phyloP scores from a whole-genome alignment of 2,797 vertebrate species.

The Oreochromis grahami region DNA sequence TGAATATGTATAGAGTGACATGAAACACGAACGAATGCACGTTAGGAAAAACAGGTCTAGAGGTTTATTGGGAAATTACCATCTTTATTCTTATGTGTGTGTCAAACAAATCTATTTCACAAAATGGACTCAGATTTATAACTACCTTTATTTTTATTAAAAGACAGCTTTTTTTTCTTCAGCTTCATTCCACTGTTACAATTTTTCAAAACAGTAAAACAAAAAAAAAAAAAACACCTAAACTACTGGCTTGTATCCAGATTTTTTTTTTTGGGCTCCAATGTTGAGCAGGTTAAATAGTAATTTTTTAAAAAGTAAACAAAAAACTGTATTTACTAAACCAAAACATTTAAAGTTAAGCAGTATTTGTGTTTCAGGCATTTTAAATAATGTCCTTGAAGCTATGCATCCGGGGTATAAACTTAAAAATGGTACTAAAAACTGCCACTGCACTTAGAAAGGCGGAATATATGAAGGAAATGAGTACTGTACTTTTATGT shows the following conservation, averaged over 20 bases:
- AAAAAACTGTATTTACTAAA: background rate
- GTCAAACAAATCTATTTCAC: background rate
- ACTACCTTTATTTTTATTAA: background rate
- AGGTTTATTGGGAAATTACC: background rate
- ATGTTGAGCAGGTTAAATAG: background rate
- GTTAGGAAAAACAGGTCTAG: background rate
- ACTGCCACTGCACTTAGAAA: background rate
- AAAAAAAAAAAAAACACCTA: background rate
- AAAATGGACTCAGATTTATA: background rate
- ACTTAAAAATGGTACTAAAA: background rate
- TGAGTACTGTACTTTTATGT: background rate
- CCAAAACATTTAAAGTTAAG: background rate
- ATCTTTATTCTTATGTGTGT: background rate
- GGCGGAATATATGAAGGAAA: background rate
- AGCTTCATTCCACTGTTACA: background rate
- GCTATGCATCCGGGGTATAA: background rate
- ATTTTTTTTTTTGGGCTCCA: background rate
- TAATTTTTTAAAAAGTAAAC: background rate
- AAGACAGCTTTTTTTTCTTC: background rate
- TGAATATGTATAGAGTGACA: background rate
- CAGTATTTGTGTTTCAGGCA: background rate
- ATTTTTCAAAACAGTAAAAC: background rate
- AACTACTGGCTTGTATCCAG: background rate
- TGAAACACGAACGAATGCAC: background rate
- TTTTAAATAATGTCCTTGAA: background rate